Percentiles rank a stretch among this genome's conserved stretches.
Evolutionary conservation across 2,113 vertebrate species (phyloP).

Genomic region (Phaethon lepturus): DNA sequence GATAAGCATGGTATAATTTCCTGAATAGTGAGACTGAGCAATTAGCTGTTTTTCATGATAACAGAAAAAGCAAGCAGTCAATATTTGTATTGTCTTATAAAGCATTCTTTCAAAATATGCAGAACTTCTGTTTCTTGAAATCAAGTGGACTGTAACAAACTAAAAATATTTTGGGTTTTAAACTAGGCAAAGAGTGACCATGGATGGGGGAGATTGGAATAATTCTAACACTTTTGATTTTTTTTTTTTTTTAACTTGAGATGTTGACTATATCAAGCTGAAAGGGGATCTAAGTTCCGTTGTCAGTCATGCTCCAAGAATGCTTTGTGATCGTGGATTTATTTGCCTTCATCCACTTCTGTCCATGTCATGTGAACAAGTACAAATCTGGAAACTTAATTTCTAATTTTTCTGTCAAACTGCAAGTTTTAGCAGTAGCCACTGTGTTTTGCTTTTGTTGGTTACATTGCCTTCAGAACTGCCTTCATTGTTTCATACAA

Average conservation of each 20-base stretch:
- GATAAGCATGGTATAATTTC: neutral
- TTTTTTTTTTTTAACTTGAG: neutral
- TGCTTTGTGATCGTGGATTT: neutral
- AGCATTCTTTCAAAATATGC: neutral
- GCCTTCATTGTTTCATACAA: neutral
- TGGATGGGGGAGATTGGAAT: neutral
- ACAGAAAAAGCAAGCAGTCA: neutral
- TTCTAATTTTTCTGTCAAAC: neutral
- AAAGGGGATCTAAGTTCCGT: neutral
- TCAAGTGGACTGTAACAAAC: neutral
- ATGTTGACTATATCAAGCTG: neutral
- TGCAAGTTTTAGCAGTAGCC: neutral
- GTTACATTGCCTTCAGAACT: neutral
- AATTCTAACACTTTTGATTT: neutral
- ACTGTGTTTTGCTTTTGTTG: neutral
- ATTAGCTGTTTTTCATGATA: neutral
- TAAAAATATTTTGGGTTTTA: neutral
- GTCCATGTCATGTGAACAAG: neutral
- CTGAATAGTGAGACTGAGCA: neutral
- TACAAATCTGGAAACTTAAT: neutral
- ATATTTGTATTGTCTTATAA: neutral
- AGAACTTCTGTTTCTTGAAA: neutral
- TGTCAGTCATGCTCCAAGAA: fast-evolving
- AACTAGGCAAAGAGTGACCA: neutral
- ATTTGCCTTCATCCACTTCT: neutral